phyloP scores from a whole-genome alignment of 2,888 invertebrate species.

The Cantharis rufa region DNA sequence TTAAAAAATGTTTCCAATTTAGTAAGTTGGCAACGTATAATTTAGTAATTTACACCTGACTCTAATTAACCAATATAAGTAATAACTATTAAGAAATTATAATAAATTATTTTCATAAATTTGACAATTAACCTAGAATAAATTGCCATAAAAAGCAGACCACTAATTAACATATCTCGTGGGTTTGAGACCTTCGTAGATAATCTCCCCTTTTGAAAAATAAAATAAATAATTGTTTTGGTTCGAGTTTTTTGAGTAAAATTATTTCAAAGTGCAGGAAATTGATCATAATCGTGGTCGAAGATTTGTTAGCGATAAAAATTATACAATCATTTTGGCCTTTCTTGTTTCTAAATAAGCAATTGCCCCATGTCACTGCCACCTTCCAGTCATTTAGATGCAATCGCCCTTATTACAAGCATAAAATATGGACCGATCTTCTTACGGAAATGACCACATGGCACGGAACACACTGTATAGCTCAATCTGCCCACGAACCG shows the following conservation, averaged over 20 bases:
- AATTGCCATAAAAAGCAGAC: background rate
- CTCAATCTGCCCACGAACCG: constrained; percentile 48
- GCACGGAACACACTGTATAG: constrained; percentile 49
- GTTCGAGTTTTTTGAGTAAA: background rate
- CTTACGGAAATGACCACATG: constrained; percentile 47
- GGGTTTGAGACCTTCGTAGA: background rate
- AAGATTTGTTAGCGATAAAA: background rate
- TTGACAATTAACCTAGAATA: background rate
- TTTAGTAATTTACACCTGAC: background rate
- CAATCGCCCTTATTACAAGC: constrained; percentile 48
- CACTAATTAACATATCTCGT: background rate
- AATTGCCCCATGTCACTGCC: constrained; percentile 41
- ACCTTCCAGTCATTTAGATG: constrained; percentile 47
- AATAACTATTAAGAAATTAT: background rate
- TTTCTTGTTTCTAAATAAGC: constrained; percentile 42
- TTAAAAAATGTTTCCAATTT: background rate
- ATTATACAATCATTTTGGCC: background rate
- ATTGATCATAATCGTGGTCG: background rate
- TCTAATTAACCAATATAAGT: background rate
- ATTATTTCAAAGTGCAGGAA: background rate
- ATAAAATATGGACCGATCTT: constrained; percentile 49
- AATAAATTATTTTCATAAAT: background rate
- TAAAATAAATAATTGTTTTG: background rate
- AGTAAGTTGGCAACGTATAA: background rate
- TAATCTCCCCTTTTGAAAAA: background rate